A percentile compares a stretch with the other conserved stretches of the same genome.
These are phyloP conservation scores for Achroia grisella DNA, from an alignment of 1,140 invertebrate species.

Conservation along the genomic window DNA sequence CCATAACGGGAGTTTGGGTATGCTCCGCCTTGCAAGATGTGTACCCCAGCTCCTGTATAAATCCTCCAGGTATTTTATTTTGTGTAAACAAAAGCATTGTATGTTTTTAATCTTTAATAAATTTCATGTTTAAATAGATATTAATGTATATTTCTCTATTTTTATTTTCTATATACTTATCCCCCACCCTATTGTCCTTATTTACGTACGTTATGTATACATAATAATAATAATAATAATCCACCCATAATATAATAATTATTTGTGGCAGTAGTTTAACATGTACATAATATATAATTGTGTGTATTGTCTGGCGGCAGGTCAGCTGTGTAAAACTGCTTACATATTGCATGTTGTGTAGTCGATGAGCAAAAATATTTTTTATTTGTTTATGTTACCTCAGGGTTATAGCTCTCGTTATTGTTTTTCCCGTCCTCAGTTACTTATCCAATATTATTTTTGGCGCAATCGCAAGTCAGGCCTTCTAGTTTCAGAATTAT, in stretches of 20 bases:
- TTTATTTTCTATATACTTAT: conserved; percentile 63
- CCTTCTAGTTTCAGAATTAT: conserved; percentile 34
- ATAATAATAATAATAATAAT: conserved; percentile 34
- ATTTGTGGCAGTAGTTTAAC: conserved; percentile 69
- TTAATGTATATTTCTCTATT: conserved; percentile 72
- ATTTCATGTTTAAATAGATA: conserved; percentile 72
- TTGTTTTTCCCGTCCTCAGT: conserved; percentile 38
- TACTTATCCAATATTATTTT: conserved; percentile 41
- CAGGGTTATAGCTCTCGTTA: conserved; percentile 40
- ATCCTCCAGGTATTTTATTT: conserved; percentile 72
- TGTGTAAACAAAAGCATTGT: conserved; percentile 70
- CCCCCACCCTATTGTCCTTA: conserved; percentile 53
- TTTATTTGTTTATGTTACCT: conserved; percentile 66
- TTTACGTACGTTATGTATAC: conserved; percentile 57
- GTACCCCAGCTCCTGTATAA: conserved; percentile 24
- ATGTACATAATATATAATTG: conserved; percentile 50
- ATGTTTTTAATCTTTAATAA: conserved; percentile 74
- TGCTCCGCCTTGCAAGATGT: conserved; percentile 25
- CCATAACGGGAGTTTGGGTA: conserved; percentile 26
- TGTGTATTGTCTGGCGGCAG: conserved; percentile 51
- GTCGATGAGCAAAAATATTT: conserved; percentile 47
- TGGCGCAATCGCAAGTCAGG: conserved; percentile 29
- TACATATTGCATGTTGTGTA: conserved; percentile 69
- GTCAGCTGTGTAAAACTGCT: conserved; percentile 50
- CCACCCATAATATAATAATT: conserved; percentile 56